Base-by-base conservation (phyloP, 2,797 vertebrate species). In the Emydoidea blandingii region DNA sequence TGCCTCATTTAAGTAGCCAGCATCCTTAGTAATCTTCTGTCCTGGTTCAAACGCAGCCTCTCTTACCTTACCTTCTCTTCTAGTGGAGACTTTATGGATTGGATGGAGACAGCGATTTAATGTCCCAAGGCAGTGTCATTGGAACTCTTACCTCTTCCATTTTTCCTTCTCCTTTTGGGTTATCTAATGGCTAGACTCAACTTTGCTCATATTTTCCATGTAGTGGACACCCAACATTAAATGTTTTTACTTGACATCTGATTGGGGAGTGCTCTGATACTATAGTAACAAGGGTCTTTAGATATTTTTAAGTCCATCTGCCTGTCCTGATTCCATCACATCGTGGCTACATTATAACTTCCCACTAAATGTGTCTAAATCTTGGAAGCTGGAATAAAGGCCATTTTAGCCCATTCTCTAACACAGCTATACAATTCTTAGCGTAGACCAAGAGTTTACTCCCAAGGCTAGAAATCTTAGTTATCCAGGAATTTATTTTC, bases 111-210 rank as follows among this genome's bases (percentile, higher is more conserved):
- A 62, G 15, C 2, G 8, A 62, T 62, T 62, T 57, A 50, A n/a
- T 86, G 27, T 81, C 12, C 18, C 68, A 25, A 59, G 68, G 16
- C 49, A 7, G 2, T 83, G 11, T 52, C 68, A n/a, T 52, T 83
- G 0, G 11, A 65, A 10, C 50, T 59, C 2, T 81, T 12, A 81
- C 1, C 4, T 87, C 8, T 5, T 52, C 31, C 44, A 3, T 78
- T 34, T 82, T 5, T 88, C 0, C 0, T 5, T 84, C 44, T 53
- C n/a, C n/a, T 80, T 79, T 59, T 90, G 53, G 14, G 79, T 16
- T 83, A 49, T 87, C 34, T 37, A 44, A 68, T 52, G 52, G 52
- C 34, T 88, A 4, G 9, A 53, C 49, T 27, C 14, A 1, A 56
- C 54, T 56, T 56, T 44, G 54, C 31, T 89, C 31, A 29, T 83